These are phyloP conservation scores for Oncopodura yosiiana DNA, from an alignment of 1,140 invertebrate genomes.

Conservation along the genomic window DNA sequence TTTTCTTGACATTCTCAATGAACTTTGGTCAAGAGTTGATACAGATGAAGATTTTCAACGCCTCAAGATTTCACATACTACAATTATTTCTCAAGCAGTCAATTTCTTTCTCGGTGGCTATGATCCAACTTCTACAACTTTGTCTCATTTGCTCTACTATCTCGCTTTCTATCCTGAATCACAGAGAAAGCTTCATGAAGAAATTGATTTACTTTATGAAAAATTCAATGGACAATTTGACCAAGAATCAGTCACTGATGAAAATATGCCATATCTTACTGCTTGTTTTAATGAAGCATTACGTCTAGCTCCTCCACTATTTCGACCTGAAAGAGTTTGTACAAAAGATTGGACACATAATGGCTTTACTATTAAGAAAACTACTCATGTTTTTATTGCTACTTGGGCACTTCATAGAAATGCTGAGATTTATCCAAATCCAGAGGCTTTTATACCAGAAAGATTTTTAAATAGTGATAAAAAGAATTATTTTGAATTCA, in stretches of 20 bases:
- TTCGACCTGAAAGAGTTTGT: slow-evolving; percentile 27
- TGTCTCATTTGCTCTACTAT: slow-evolving; percentile 47
- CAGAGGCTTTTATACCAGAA: slow-evolving; percentile 77
- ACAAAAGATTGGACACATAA: slow-evolving; percentile 28
- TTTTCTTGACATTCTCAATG: slow-evolving; percentile 20
- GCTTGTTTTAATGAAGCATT: slow-evolving; percentile 34
- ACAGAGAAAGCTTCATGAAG: slow-evolving; percentile 48
- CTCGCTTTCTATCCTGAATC: slow-evolving; percentile 48
- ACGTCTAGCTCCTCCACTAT: slow-evolving; percentile 23
- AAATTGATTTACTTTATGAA: slow-evolving; percentile 41
- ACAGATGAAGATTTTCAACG: slow-evolving; percentile 5
- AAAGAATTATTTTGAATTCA: slow-evolving; percentile 19
- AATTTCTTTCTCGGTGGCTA: slow-evolving; percentile 58
- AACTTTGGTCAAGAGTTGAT: slow-evolving; percentile 1
- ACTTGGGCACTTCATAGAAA: slow-evolving; percentile 56
- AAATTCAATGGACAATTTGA: slow-evolving; percentile 36
- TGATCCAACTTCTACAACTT: slow-evolving; percentile 49
- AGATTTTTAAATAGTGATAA: slow-evolving; percentile 59
- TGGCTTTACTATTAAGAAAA: slow-evolving; percentile 17
- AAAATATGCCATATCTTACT: slow-evolving; percentile 33
- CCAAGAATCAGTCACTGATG: slow-evolving; percentile 38
- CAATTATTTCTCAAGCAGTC: slow-evolving; percentile 54
- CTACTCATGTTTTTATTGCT: slow-evolving; percentile 14
- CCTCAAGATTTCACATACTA: slow-evolving; percentile 47
- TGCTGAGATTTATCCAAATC: slow-evolving; percentile 67